These are phyloP conservation scores for Eufriesea mexicana DNA, from an alignment of 1,140 invertebrate genomes.

Conservation along the genomic window DNA sequence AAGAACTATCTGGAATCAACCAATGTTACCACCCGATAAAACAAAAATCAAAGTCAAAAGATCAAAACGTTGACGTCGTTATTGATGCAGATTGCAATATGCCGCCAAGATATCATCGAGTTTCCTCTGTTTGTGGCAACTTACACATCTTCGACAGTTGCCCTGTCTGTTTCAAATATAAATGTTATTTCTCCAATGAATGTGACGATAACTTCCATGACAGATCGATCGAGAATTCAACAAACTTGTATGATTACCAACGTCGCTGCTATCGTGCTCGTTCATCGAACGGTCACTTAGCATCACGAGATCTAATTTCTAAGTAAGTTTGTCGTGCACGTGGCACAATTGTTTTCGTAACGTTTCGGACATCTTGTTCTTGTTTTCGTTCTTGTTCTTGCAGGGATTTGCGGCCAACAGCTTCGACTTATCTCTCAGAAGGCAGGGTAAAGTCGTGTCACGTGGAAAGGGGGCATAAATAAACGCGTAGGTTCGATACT, in stretches of 20 bases:
- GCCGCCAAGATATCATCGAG: neutral
- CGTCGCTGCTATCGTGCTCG: neutral
- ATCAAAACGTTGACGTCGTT: neutral
- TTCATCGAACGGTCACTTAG: neutral
- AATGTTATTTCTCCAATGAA: constrained; percentile 72
- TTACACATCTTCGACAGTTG: constrained; percentile 72
- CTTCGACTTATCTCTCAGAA: neutral
- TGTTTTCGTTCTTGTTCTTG: neutral
- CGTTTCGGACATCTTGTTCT: neutral
- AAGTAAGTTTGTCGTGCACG: constrained; percentile 1
- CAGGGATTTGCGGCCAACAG: neutral
- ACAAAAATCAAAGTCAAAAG: neutral
- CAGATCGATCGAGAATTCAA: neutral
- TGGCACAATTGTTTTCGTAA: neutral
- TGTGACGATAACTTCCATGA: neutral
- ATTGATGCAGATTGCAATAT: neutral
- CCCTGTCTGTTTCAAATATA: constrained; percentile 76
- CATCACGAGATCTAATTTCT: neutral
- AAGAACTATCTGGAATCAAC: neutral
- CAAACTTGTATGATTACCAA: no score
- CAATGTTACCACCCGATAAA: constrained; percentile 14
- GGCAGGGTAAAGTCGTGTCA: neutral
- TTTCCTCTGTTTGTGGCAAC: constrained; percentile 41
- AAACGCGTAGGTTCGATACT: neutral
- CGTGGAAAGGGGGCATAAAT: neutral